Base-by-base conservation (phyloP, 2,113 vertebrate species). In the Pristiophorus japonicus region DNA sequence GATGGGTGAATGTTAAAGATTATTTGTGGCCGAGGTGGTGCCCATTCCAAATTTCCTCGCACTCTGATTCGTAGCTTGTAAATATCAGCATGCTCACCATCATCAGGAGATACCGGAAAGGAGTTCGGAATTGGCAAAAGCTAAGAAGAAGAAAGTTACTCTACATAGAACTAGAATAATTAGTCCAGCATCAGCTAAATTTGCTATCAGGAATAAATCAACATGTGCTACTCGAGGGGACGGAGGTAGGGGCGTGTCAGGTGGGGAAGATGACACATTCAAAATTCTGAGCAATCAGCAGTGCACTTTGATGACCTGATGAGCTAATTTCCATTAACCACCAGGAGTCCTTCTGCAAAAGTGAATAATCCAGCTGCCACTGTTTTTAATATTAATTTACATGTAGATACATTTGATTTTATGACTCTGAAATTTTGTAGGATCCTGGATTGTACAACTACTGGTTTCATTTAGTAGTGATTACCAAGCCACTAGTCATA, bases 1-100 rank as follows among this genome's bases (percentile, higher is more conserved):
- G 98, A 97, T n/a, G 98, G 97, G 95, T 99, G 99, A 96, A 99
- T 97, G 47, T 99, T 99, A 96, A 99, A 99, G 97, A 99, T 99
- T 95, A 99, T 99, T 97, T 99, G 99, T 0, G 99, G 99, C 81
- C 99, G 97, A 0, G 99, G 99, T 0, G 99, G 99, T 0, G 99
- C 99, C 99, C 99, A 99, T 95, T 99, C 99, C 95, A 99, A 97
- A 96, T 99, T 99, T 78, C 99, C 99, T 0, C 99, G 98, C 3
- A 99, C 99, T 2, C 99, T 98, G 96, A 99, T 99, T 70, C 99
- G 98, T 90, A 99, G 97, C 96, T 99, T 99, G 96, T 99, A 99
- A 97, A 99, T 98, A 96, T 99, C 99, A 0, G 99, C 99, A 0
- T 99, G 99, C 96, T 99, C 98, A 0, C 99, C 99, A 0, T 99